Base-by-base conservation (phyloP, 2,797 vertebrate species). In the Setipinna tenuifilis region DNA sequence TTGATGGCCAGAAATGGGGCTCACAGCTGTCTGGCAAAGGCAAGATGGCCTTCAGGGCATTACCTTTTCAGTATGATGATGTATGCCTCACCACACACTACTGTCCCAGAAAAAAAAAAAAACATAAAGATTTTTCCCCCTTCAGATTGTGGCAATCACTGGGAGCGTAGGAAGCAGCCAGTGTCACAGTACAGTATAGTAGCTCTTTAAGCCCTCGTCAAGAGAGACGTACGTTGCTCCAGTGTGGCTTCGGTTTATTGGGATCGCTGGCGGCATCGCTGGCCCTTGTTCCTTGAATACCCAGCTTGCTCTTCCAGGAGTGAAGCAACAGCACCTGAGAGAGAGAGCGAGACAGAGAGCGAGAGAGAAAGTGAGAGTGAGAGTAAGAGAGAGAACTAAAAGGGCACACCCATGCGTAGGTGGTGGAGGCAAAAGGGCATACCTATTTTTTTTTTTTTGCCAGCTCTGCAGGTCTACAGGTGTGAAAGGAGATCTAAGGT, bases 401-500 rank as follows among this genome's bases (percentile, higher is more conserved):
- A 61, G 58, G 58, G 21, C 35, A 44, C 28, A 61, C 59, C 54
- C 21, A 61, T 83, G n/a, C n/a, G n/a, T n/a, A n/a, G n/a, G n/a
- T n/a, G n/a, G n/a, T n/a, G n/a, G n/a, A n/a, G n/a, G n/a, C n/a
- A 44, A 21, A 44, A 61, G 58, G 58, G 21, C 35, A 44, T 17
- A 61, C 59, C 54, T 10, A 61, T 83, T 17, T 78, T 78, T 41
- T 7, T 78, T 41, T 44, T 78, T 19, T 78, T 78, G 35, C 17
- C 16, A 7, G 35, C 71, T 21, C 71, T 31, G 65, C 65, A 17
- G 25, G 65, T 31, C 65, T 78, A 44, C 71, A 78, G 71, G 71
- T 78, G 71, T 78, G 71, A 78, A 78, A 78, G 35, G 71, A 19
- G 71, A 78, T 78, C 71, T 78, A 16, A 78, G 71, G 71, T 21